phyloP scores from a whole-genome alignment of 2,113 vertebrate genomes.

The Arothron firmamentum region DNA sequence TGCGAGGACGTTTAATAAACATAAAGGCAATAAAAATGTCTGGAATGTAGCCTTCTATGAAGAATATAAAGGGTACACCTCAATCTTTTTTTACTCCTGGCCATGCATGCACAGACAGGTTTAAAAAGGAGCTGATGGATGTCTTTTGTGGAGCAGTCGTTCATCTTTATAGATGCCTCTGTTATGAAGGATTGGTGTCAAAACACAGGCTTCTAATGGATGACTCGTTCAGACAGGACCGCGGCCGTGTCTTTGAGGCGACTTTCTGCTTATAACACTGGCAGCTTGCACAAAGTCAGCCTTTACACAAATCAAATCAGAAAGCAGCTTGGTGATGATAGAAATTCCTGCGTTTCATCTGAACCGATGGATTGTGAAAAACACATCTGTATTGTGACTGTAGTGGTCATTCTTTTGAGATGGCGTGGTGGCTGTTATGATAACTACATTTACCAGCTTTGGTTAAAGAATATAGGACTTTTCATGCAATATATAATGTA shows the following conservation, averaged over 20 bases:
- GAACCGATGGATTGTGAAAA: background rate
- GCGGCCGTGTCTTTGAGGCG: slow-evolving; percentile 22
- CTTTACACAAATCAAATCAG: background rate
- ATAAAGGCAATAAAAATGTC: background rate
- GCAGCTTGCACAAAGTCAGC: slow-evolving; percentile 5
- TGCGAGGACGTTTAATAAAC: slow-evolving; percentile 4
- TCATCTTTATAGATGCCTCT: slow-evolving; percentile 63
- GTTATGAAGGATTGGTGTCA: slow-evolving; percentile 66
- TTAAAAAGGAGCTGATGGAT: slow-evolving; percentile 69
- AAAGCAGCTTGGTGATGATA: background rate
- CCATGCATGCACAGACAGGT: slow-evolving; percentile 64
- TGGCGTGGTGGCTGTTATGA: background rate
- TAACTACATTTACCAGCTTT: background rate
- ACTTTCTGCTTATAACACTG: slow-evolving; percentile 23
- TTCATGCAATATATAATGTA: too few species aligned
- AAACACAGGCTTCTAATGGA: slow-evolving; percentile 61
- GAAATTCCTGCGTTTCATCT: background rate
- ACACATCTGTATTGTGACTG: background rate
- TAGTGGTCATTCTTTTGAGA: background rate
- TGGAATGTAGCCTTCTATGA: background rate
- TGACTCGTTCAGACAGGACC: slow-evolving; percentile 67
- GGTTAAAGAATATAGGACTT: background rate
- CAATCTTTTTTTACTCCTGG: slow-evolving; percentile 14
- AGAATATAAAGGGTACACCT: slow-evolving; percentile 24
- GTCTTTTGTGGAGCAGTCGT: slow-evolving; percentile 50